Evolutionary conservation across 2,888 invertebrate genomes (phyloP).

Genomic region (Apocheima hispidaria): DNA sequence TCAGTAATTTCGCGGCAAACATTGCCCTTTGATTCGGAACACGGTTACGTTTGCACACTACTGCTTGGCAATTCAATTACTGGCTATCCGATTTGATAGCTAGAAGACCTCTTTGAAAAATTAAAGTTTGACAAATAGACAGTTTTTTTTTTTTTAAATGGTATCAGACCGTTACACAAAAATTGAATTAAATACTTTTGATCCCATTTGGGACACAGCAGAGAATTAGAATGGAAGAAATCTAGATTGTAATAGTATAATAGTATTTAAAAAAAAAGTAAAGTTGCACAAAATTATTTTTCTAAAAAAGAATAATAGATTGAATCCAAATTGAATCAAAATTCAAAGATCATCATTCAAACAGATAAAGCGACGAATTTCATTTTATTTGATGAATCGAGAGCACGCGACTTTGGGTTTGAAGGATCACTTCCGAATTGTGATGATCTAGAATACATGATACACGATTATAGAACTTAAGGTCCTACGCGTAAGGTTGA

Average conservation of each 20-base stretch:
- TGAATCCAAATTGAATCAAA: slow-evolving; percentile 41
- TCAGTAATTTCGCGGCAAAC: no score
- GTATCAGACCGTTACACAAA: no score
- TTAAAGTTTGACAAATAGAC: no score
- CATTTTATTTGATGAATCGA: slow-evolving; percentile 69
- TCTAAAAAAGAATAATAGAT: slow-evolving; percentile 34
- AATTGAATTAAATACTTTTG: no score
- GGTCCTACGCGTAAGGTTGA: not conserved
- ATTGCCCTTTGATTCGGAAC: no score
- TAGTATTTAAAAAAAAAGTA: not conserved
- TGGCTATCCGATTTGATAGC: no score
- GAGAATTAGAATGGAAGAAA: no score
- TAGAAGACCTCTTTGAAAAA: no score
- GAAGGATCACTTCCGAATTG: slow-evolving; percentile 64
- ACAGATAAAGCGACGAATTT: slow-evolving; percentile 42
- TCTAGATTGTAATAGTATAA: not conserved
- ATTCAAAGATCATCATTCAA: slow-evolving; percentile 45
- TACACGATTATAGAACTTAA: not conserved
- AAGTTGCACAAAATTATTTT: not conserved
- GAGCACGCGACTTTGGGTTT: slow-evolving; percentile 64
- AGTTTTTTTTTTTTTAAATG: no score
- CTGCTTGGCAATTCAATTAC: no score
- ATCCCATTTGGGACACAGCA: no score
- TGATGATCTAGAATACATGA: slow-evolving; percentile 11
- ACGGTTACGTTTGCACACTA: no score